A percentile compares a stretch with the other conserved stretches of the same genome.
Evolutionary conservation across 2,797 vertebrate genomes (phyloP).

Genomic region (Thaleichthys pacificus): DNA sequence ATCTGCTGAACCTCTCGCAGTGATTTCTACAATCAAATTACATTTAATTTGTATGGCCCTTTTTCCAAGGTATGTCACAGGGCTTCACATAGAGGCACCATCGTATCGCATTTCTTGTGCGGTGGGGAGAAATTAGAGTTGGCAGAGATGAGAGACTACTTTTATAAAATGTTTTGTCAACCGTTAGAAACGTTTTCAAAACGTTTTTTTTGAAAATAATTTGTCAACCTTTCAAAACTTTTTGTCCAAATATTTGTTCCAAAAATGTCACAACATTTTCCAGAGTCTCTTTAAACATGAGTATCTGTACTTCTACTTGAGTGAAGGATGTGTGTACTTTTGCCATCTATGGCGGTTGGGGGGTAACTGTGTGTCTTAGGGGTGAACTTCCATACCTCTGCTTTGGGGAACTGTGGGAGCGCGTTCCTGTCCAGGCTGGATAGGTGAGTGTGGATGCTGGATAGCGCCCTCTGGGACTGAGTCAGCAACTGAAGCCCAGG

Average conservation of each 20-base stretch:
- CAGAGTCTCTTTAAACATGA: no score
- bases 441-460: constrained; percentile 88
- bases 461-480: constrained; percentile 87
- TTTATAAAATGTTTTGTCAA: no score
- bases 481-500: constrained; percentile 77
- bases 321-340: no score
- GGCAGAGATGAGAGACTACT: background rate
- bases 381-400: constrained; percentile 73
- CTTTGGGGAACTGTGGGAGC: constrained; percentile 83
- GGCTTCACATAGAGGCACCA: background rate
- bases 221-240: background rate
- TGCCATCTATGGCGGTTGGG: background rate
- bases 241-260: background rate
- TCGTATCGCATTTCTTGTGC: background rate
- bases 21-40: constrained; percentile 70
- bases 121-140: background rate
- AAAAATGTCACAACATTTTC: no score
- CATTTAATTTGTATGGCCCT: no score
- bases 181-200: no score
- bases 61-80: no score
- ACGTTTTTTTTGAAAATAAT: background rate
- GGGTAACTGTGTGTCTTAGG: background rate
- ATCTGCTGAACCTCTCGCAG: constrained; percentile 87
- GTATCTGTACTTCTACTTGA: no score
- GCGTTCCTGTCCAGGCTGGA: constrained; percentile 86